phyloP scores from a whole-genome alignment of 2,888 invertebrate genomes.

The Ecliptopera silaceata region DNA sequence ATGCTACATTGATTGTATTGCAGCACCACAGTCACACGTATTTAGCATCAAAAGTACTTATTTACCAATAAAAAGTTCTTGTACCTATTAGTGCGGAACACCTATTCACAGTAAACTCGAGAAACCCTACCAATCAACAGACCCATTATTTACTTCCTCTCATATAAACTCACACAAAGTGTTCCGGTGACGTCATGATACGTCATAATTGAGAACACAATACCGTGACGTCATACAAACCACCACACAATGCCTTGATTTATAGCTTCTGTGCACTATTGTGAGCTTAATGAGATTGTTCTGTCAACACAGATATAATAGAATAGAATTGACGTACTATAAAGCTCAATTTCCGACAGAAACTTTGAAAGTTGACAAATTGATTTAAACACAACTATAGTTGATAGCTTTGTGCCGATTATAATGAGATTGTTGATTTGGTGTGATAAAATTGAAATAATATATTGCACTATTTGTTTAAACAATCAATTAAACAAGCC shows the following conservation, averaged over 20 bases:
- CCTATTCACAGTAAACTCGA: not conserved
- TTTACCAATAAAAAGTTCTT: too few species aligned
- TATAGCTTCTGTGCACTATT: slow-evolving; percentile 61
- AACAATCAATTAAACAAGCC: too few species aligned
- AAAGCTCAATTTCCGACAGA: not conserved
- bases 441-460: too few species aligned
- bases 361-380: not conserved
- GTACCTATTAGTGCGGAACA: too few species aligned
- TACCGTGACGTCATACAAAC: slow-evolving; percentile 41
- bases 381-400: too few species aligned
- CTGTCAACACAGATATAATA: slow-evolving; percentile 55
- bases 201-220: slow-evolving; percentile 54
- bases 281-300: slow-evolving; percentile 72
- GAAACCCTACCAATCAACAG: not conserved
- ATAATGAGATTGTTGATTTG: too few species aligned
- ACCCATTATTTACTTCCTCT: slow-evolving; percentile 18
- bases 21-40: too few species aligned
- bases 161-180: slow-evolving; percentile 26
- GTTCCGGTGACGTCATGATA: slow-evolving; percentile 40
- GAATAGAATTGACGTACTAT: slow-evolving; percentile 3
- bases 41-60: too few species aligned
- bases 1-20: too few species aligned
- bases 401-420: too few species aligned
- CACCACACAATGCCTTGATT: slow-evolving; percentile 69
- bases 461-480: too few species aligned